phyloP scores from a whole-genome alignment of 2,797 vertebrate genomes.

The Catharus ustulatus region DNA sequence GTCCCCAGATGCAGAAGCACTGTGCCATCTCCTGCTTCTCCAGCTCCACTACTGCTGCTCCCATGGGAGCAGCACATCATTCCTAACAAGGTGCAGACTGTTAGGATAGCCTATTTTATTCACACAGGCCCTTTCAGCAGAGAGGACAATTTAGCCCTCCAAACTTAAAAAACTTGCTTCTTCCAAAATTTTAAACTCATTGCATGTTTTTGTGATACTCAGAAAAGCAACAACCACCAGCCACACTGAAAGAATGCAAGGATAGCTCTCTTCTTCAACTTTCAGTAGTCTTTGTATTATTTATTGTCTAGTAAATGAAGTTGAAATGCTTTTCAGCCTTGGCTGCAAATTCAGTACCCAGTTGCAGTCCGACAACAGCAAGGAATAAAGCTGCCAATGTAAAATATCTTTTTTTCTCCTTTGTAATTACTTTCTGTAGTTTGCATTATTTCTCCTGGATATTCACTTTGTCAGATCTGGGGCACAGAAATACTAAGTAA shows the following conservation, averaged over 20 bases:
- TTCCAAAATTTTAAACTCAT: neutral
- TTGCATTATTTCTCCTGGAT: conserved; percentile 65
- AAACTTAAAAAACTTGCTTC: neutral
- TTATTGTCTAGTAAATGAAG: conserved; percentile 69
- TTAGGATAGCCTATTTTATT: neutral
- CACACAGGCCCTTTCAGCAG: neutral
- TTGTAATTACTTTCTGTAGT: conserved; percentile 40
- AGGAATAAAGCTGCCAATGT: conserved; percentile 62
- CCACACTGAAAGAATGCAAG: neutral
- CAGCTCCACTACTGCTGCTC: neutral
- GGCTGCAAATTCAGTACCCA: conserved; percentile 51
- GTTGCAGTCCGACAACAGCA: conserved; percentile 53
- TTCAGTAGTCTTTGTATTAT: conserved; percentile 57
- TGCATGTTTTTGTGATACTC: neutral
- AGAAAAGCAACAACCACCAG: conserved; percentile 7
- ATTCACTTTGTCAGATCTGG: conserved; percentile 62
- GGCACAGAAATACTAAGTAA: conserved; percentile 46
- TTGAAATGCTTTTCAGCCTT: conserved; percentile 63
- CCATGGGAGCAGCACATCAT: neutral
- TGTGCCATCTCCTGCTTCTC: neutral
- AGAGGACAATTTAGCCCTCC: neutral
- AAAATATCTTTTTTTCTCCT: conserved; percentile 50
- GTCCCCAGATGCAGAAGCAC: neutral
- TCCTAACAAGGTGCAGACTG: neutral
- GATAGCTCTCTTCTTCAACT: conserved; percentile 27